These are phyloP conservation scores for Leptothorax acervorum DNA, from an alignment of 2,888 invertebrate species.

Conservation along the genomic window DNA sequence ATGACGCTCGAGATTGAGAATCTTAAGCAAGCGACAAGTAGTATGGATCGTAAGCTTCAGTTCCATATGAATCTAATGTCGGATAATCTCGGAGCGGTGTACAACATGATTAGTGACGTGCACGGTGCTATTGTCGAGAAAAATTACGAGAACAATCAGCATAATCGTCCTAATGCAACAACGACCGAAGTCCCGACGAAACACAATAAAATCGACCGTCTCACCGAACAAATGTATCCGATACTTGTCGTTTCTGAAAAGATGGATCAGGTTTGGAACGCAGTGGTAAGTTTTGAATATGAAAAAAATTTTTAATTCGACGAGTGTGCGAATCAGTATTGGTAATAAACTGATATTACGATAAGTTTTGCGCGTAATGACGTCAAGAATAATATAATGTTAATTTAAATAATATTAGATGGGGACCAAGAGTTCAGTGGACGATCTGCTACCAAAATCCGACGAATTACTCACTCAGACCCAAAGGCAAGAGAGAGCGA, in stretches of 20 bases:
- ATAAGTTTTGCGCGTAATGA: background rate
- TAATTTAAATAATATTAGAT: slow-evolving; percentile 81
- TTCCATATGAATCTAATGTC: slow-evolving; percentile 94
- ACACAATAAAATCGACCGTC: slow-evolving; percentile 91
- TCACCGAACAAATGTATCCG: slow-evolving; percentile 93
- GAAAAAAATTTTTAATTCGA: background rate
- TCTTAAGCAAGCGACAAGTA: slow-evolving; percentile 91
- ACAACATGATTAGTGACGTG: slow-evolving; percentile 93
- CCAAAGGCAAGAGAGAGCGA: slow-evolving; percentile 94
- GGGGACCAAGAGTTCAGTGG: slow-evolving; percentile 95
- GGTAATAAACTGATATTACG: background rate
- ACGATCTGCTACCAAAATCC: slow-evolving; percentile 94
- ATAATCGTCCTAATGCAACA: slow-evolving; percentile 26
- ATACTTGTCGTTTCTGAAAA: slow-evolving; percentile 95
- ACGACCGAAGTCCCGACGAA: slow-evolving; percentile 68
- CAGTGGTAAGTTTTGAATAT: slow-evolving; percentile 87
- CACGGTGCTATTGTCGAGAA: slow-evolving; percentile 93
- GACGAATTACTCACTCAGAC: slow-evolving; percentile 94
- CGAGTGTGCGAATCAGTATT: background rate
- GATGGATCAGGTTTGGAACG: slow-evolving; percentile 97
- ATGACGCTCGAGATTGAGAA: slow-evolving; percentile 93
- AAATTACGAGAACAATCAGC: slow-evolving; percentile 83
- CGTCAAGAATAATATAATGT: background rate
- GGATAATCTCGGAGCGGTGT: slow-evolving; percentile 92
- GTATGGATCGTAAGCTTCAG: slow-evolving; percentile 93